Conservation (phyloP, 2,888 invertebrate species). For the Mycalesis mineus region DNA sequence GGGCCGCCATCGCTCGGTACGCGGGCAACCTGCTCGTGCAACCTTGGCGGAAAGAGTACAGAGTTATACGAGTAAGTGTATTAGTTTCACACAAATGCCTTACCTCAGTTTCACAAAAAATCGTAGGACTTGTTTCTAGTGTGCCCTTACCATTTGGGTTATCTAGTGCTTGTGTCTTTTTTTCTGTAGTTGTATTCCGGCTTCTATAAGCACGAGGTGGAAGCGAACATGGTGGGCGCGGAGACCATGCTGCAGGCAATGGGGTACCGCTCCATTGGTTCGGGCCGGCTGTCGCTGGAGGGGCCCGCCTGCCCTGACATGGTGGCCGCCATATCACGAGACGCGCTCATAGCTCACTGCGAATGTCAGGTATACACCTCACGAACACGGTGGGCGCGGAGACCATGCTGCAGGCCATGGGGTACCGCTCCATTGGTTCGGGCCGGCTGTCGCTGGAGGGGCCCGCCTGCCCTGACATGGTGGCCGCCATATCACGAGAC, state of each 20-base stretch:
- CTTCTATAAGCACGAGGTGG: slow-evolving; percentile 92
- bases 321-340: slow-evolving; percentile 87
- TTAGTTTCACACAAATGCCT: too few species aligned
- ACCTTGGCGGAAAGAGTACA: slow-evolving; percentile 93
- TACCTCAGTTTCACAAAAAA: too few species aligned
- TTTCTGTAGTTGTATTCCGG: slow-evolving; percentile 86
- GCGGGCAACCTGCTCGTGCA: slow-evolving; percentile 90
- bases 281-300: slow-evolving; percentile 79
- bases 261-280: slow-evolving; percentile 84
- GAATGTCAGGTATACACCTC: slow-evolving; percentile 86
- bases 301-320: slow-evolving; percentile 90
- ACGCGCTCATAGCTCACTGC: slow-evolving; percentile 90
- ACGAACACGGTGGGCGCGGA: slow-evolving; percentile 89
- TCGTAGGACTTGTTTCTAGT: too few species aligned
- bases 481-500: slow-evolving; percentile 88
- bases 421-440: slow-evolving; percentile 81
- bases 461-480: slow-evolving; percentile 89
- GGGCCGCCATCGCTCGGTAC: slow-evolving; percentile 90
- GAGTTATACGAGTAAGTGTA: slow-evolving; percentile 83
- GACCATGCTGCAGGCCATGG: slow-evolving; percentile 88
- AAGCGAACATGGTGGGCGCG: slow-evolving; percentile 86
- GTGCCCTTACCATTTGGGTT: too few species aligned
- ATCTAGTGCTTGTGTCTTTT: too few species aligned
- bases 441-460: slow-evolving; percentile 81
- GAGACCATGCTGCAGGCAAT: slow-evolving; percentile 87